Percentiles rank a stretch among this genome's conserved stretches.
Conservation (phyloP, 2,797 vertebrate genomes). For the Helicolenus hilgendorfi region DNA sequence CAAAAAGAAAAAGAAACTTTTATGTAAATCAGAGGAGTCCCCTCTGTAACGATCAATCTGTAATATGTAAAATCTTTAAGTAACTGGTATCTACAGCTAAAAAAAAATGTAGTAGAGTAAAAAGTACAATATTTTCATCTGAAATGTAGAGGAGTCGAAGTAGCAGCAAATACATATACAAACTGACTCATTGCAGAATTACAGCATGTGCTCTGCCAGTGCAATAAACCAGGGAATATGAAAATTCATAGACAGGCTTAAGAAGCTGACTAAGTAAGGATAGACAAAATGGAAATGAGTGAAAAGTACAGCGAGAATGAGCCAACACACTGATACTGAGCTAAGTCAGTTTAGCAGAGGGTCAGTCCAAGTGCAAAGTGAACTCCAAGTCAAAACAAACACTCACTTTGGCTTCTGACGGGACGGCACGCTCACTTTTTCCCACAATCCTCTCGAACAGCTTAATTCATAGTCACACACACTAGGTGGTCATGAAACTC, state of each 20-base stretch:
- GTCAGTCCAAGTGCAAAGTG: conserved; percentile 84
- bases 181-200: conserved; percentile 16
- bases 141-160: neutral
- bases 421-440: conserved; percentile 70
- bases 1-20: neutral
- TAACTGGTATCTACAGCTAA: neutral
- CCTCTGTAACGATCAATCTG: neutral
- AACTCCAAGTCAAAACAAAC: conserved; percentile 87
- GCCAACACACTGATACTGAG: conserved; percentile 77
- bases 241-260: conserved; percentile 77
- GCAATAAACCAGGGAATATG: conserved; percentile 66
- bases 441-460: conserved; percentile 74
- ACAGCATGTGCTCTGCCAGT: conserved; percentile 23
- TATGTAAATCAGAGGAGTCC: neutral
- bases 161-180: neutral
- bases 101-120: neutral
- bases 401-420: conserved; percentile 79
- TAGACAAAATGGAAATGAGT: conserved; percentile 62
- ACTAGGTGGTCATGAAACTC: conserved; percentile 75
- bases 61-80: neutral
- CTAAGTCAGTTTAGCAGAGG: conserved; percentile 71
- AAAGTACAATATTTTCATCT: neutral
- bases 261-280: conserved; percentile 88
- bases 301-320: conserved; percentile 37
- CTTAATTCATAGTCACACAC: conserved; percentile 68